phyloP scores from a whole-genome alignment of 2,888 invertebrate species.

The Eristalis intricaria region DNA sequence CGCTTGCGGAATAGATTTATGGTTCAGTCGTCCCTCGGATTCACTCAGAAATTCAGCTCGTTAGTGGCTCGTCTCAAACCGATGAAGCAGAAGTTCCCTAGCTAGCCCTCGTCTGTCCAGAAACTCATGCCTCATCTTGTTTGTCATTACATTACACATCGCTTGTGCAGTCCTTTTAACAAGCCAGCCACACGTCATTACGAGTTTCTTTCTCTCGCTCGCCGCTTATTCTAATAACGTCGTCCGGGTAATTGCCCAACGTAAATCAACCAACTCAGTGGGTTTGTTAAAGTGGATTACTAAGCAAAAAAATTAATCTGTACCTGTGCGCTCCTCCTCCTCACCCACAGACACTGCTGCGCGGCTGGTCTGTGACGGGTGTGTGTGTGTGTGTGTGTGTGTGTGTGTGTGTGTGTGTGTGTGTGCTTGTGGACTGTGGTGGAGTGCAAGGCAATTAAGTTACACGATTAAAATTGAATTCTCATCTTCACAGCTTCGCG shows the following conservation, averaged over 20 bases:
- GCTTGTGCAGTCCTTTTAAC: conserved; percentile 5
- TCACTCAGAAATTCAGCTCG: too few species aligned
- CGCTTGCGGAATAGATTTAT: too few species aligned
- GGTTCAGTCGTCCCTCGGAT: too few species aligned
- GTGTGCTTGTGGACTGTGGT: neutral
- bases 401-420: neutral
- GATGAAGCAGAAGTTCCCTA: too few species aligned
- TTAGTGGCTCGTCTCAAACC: too few species aligned
- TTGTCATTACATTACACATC: neutral
- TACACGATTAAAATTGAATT: too few species aligned
- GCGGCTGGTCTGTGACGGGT: too few species aligned
- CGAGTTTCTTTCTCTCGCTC: too few species aligned
- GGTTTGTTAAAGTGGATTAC: conserved; percentile 50
- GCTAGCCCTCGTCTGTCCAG: too few species aligned
- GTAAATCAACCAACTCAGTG: neutral
- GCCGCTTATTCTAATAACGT: neutral
- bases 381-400: neutral
- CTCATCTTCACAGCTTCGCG: neutral
- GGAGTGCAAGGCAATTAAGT: neutral
- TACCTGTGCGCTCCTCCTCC: neutral
- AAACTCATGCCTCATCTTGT: neutral
- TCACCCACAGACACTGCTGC: neutral
- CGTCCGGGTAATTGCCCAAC: conserved; percentile 20
- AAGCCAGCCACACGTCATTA: neutral
- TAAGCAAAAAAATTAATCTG: conserved; percentile 16